Conservation (phyloP, 2,888 invertebrate species). For the Drosophila robusta region DNA sequence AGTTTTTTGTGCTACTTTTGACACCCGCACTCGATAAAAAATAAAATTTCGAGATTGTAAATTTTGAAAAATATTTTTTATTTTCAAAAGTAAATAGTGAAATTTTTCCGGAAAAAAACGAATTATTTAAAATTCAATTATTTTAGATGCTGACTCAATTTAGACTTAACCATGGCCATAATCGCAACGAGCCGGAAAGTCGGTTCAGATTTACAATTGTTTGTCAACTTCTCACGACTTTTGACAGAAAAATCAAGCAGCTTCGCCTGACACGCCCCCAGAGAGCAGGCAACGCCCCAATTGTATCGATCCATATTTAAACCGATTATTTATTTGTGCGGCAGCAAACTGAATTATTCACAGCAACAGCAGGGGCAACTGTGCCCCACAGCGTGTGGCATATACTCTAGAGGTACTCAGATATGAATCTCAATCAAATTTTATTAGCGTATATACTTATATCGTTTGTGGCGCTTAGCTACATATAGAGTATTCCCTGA, state of each 20-base stretch:
- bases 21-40: too few relatives aligned
- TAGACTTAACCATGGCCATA: too few relatives aligned
- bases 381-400: slow-evolving; percentile 23
- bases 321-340: slow-evolving; percentile 36
- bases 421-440: neutral
- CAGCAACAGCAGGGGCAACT: slow-evolving; percentile 9
- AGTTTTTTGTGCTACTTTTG: too few relatives aligned
- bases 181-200: too few relatives aligned
- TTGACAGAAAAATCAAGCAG: neutral
- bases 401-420: neutral
- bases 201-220: too few relatives aligned
- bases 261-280: slow-evolving; percentile 16
- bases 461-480: neutral
- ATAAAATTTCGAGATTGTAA: too few relatives aligned
- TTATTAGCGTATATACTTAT: neutral
- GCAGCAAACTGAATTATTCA: slow-evolving; percentile 48
- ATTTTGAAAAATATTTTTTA: too few relatives aligned
- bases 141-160: too few relatives aligned
- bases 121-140: too few relatives aligned
- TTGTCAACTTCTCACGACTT: too few relatives aligned
- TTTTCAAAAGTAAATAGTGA: too few relatives aligned
- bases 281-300: slow-evolving; percentile 5
- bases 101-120: too few relatives aligned
- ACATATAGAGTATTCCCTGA: slow-evolving; percentile 6
- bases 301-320: slow-evolving; percentile 51